Evolutionary conservation across 2,797 vertebrate genomes (phyloP).

Genomic region (Rhyacichthys aspro): DNA sequence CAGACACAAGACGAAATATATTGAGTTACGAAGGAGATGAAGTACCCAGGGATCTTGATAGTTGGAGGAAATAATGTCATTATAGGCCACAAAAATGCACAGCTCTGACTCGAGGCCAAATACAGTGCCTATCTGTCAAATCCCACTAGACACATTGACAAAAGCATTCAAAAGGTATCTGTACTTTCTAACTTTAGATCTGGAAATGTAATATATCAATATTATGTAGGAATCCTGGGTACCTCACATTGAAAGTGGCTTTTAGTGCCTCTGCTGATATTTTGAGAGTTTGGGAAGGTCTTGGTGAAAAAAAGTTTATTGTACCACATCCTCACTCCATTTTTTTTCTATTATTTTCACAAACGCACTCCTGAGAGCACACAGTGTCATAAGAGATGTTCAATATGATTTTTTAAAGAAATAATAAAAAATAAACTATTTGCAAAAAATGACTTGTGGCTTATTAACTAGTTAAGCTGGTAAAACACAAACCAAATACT

Average conservation of each 20-base stretch:
- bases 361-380: conserved; percentile 41
- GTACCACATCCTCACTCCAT: not conserved
- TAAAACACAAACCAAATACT: no score
- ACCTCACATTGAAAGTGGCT: conserved; percentile 29
- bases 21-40: no score
- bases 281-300: conserved; percentile 28
- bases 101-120: no score
- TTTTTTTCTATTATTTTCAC: conserved; percentile 3
- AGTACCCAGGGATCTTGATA: no score
- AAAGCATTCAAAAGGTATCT: no score
- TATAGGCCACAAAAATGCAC: no score
- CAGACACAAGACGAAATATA: no score
- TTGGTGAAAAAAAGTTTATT: conserved; percentile 5
- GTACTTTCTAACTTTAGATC: no score
- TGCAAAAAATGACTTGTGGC: conserved; percentile 15
- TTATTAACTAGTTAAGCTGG: not conserved
- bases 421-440: conserved; percentile 74
- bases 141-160: no score
- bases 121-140: no score
- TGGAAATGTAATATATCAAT: no score
- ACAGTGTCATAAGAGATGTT: conserved; percentile 35
- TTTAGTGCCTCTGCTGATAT: conserved; percentile 36
- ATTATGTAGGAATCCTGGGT: not conserved
- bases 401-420: conserved; percentile 46
- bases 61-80: no score